A percentile compares a stretch with the other conserved stretches of the same genome.
Conservation (phyloP, 2,797 vertebrate species). For the Oceanodroma leucorhoa region DNA sequence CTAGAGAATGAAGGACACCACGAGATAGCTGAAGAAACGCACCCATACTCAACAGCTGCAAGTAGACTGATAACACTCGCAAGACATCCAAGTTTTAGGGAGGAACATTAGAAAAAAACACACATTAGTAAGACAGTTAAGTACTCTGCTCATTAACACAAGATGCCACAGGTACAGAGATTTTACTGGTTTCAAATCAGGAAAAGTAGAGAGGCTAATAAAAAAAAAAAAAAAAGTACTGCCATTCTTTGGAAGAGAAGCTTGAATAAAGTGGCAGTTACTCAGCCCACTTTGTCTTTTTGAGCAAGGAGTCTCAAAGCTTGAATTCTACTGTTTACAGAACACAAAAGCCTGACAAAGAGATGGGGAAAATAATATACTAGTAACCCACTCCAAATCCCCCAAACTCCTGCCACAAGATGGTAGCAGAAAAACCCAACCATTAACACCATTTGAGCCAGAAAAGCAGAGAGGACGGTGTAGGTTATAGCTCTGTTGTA, state of each 20-base stretch:
- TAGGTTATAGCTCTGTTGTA: background rate
- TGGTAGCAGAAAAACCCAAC: background rate
- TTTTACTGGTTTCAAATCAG: background rate
- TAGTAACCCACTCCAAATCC: background rate
- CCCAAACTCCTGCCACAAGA: background rate
- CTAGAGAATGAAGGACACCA: background rate
- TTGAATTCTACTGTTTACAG: background rate
- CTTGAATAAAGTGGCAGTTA: background rate
- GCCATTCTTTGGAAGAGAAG: background rate
- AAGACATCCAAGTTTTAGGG: background rate
- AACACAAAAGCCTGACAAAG: background rate
- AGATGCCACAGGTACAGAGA: background rate
- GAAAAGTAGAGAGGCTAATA: background rate
- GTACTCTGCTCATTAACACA: background rate
- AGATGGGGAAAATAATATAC: background rate
- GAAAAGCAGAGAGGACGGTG: background rate
- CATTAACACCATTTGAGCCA: background rate
- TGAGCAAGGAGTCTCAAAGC: background rate
- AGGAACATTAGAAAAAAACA: background rate
- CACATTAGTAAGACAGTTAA: background rate
- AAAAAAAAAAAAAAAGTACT: background rate
- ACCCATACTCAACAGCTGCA: background rate
- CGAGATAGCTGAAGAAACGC: background rate
- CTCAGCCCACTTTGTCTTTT: background rate
- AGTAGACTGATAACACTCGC: background rate